Conservation (phyloP, 2,797 vertebrate species). For the Enteromius treurensis region DNA sequence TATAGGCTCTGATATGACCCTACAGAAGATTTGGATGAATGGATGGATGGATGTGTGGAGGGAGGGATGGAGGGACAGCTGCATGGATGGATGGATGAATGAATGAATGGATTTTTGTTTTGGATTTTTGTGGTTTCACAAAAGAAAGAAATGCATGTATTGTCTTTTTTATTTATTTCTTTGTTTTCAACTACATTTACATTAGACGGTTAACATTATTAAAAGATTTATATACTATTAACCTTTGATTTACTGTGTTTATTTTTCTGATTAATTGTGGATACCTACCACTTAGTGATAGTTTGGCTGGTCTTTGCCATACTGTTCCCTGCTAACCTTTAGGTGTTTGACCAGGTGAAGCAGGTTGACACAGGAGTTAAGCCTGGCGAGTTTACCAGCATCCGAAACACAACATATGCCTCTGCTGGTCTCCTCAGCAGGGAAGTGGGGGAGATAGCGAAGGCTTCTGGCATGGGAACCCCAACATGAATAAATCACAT, state of each 20-base stretch:
- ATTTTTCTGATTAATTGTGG: not conserved
- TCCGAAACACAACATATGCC: constrained; percentile 4
- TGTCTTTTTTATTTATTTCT: too few species aligned
- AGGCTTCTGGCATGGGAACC: constrained; percentile 61
- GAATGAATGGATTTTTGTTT: not conserved
- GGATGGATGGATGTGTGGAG: too few species aligned
- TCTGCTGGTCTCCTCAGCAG: constrained; percentile 19
- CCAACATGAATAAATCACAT: constrained; percentile 69
- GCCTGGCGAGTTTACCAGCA: not conserved
- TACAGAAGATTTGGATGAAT: not conserved
- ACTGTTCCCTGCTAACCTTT: not conserved
- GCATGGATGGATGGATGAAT: too few species aligned
- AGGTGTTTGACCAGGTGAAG: not conserved
- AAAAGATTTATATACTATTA: not conserved
- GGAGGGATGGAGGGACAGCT: too few species aligned
- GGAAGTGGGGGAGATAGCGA: constrained; percentile 55
- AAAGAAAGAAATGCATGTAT: too few species aligned
- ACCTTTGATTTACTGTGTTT: not conserved
- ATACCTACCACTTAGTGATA: not conserved
- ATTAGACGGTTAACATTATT: not conserved
- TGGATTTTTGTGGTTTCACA: not conserved
- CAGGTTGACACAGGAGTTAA: not conserved
- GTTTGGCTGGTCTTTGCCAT: not conserved
- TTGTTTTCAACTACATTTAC: too few species aligned
- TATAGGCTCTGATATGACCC: too few species aligned